Evolutionary conservation across 1,140 invertebrate genomes (phyloP), one percentile per base, ranked within the genome.

Genomic region (Chrysomallon squamiferum): DNA sequence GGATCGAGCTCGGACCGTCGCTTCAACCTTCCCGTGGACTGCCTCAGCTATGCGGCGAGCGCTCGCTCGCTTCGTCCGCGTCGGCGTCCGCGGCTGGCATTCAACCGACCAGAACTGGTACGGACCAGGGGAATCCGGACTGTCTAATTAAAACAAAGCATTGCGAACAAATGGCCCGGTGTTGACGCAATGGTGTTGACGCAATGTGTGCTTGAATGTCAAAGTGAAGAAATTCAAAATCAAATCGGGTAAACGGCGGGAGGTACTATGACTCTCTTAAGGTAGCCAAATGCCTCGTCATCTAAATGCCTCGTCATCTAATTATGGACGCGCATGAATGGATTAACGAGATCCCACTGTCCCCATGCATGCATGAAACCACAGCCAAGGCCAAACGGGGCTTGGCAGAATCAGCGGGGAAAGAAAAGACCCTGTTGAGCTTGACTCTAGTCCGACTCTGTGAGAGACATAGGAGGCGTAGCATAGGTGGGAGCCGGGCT

Each of bases 381-480:
- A 90, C 90, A 88, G 90, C 84, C 83, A 86, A 86, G 85, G n/a
- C n/a, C n/a, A n/a, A 88, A 87, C 83, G 85, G 86, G 86, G 82
- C n/a, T 85, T 86, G 85, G 83, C 68, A 69, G 73, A 88, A 89
- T 90, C 87, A 91, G 90, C 89, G 90, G 88, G 90, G 89, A 91
- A 91, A 91, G 89, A 90, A n/a, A n/a, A 91, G 90, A 91, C 90
- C 91, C 91, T 92, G 90, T 92, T 92, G 90, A 92, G 90, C 91
- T 91, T 92, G 90, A 91, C 83, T 86, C 81, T 83, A 85, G 81
- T 82, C 74, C 69, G 80, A 73, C 89, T 88, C 87, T 92, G 91
- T 92, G 89, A 90, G 89, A 90, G 89, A 92, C 90, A 91, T 91
- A 89, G 90, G 88, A 89, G 90, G 89, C 90, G 90, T 90, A 91